Conservation (phyloP, 2,888 invertebrate species). For the Horisme vitalbata region DNA sequence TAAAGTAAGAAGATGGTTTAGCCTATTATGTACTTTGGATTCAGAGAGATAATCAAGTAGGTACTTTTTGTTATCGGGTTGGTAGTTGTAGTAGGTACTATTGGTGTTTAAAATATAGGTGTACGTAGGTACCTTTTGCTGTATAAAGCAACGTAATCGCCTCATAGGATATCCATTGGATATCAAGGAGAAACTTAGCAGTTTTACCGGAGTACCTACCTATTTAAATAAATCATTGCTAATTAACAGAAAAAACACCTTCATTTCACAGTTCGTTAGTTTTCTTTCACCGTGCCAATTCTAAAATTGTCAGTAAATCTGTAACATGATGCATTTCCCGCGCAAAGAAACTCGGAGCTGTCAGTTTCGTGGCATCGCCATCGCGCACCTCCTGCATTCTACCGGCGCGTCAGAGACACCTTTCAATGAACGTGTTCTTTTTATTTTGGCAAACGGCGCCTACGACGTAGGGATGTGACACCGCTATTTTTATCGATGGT, state of each 20-base stretch:
- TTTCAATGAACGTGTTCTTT: conserved; percentile 50
- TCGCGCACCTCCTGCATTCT: conserved; percentile 11
- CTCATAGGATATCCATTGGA: too few species aligned
- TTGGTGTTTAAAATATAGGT: too few species aligned
- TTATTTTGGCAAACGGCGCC: conserved; percentile 66
- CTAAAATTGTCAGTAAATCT: conserved; percentile 56
- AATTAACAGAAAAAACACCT: conserved; percentile 32
- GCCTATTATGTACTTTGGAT: too few species aligned
- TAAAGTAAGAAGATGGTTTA: too few species aligned
- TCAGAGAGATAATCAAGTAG: too few species aligned
- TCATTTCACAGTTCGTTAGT: conserved; percentile 32
- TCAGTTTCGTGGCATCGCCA: conserved; percentile 17
- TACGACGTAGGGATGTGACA: conserved; percentile 42
- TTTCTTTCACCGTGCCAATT: conserved; percentile 45
- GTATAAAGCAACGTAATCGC: too few species aligned
- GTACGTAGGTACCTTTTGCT: too few species aligned
- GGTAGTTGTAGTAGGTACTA: too few species aligned
- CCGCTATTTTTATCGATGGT: conserved; percentile 33
- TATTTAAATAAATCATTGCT: conserved; percentile 6
- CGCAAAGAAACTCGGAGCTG: conserved; percentile 38
- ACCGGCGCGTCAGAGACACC: conserved; percentile 50
- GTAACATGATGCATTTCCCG: conserved; percentile 45
- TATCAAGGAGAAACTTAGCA: too few species aligned
- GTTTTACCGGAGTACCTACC: too few species aligned
- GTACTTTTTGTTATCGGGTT: too few species aligned